Conservation (phyloP, 2,888 invertebrate species). For the Acronicta aceris region DNA sequence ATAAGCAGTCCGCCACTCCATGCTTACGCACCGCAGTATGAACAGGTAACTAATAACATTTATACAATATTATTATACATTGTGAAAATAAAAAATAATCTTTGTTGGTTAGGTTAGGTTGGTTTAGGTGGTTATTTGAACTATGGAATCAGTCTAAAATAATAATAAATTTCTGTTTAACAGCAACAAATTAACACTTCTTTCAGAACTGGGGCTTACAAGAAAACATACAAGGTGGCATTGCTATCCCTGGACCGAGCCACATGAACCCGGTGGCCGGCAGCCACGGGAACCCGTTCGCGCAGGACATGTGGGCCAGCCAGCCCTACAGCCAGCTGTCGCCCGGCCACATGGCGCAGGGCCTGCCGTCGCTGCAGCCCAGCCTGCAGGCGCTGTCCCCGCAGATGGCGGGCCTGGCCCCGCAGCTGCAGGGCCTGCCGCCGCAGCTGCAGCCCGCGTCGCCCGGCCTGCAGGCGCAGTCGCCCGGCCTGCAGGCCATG, state of each 20-base stretch:
- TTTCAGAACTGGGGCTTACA: conserved; percentile 36
- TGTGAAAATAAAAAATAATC: too few species aligned
- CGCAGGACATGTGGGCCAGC: conserved; percentile 43
- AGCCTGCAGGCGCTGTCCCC: conserved; percentile 17
- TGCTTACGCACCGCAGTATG: conserved; percentile 62
- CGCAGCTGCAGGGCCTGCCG: conserved; percentile 20
- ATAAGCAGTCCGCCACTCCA: conserved; percentile 66
- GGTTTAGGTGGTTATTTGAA: too few species aligned
- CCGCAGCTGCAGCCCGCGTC: conserved; percentile 31
- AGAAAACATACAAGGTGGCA: conserved; percentile 47
- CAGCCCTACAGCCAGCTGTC: conserved; percentile 35
- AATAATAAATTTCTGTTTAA: not conserved
- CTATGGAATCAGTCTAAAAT: too few species aligned
- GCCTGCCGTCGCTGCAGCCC: conserved; percentile 30
- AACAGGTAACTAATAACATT: conserved; percentile 37
- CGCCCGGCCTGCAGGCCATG: conserved; percentile 43
- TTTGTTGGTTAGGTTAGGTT: too few species aligned
- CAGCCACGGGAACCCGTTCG: conserved; percentile 41
- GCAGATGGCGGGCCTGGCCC: conserved; percentile 31
- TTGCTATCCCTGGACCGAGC: conserved; percentile 48
- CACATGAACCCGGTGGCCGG: conserved; percentile 18
- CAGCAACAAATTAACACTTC: not conserved
- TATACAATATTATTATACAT: too few species aligned
- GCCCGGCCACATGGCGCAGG: conserved; percentile 32
- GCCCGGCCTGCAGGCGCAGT: conserved; percentile 27